These are phyloP conservation scores for Pelecanus crispus DNA, from an alignment of 2,113 vertebrate species.

Conservation along the genomic window DNA sequence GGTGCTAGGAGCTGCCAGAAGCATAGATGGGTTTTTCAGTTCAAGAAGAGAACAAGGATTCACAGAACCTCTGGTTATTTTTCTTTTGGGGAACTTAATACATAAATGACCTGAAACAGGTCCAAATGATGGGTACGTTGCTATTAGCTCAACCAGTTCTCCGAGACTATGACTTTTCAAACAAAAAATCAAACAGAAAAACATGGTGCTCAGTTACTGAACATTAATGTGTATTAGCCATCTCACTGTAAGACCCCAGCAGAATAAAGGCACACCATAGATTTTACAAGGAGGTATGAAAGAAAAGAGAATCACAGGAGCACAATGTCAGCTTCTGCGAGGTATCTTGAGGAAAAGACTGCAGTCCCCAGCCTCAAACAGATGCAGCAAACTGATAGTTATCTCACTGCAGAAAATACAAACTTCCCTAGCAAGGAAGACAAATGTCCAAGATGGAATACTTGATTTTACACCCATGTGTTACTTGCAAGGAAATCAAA, in stretches of 20 bases:
- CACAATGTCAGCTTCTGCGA: not conserved
- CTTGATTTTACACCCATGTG: not conserved
- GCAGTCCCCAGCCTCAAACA: not conserved
- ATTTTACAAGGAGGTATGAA: not conserved
- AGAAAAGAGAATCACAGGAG: not conserved
- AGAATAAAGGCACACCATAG: not conserved
- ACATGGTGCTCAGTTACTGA: not conserved
- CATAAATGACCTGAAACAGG: not conserved
- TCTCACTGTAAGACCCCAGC: not conserved
- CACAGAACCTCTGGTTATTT: not conserved
- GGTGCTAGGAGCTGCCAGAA: not conserved
- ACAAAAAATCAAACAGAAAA: not conserved
- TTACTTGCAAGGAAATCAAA: not conserved
- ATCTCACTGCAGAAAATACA: not conserved
- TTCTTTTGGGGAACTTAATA: not conserved
- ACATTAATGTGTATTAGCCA: not conserved
- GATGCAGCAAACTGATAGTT: not conserved
- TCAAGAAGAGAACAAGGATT: conserved; percentile 25
- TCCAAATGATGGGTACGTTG: not conserved
- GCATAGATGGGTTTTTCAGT: not conserved
- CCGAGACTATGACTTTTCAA: not conserved
- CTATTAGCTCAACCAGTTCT: not conserved
- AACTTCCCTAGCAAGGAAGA: not conserved
- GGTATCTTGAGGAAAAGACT: not conserved
- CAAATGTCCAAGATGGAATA: not conserved